Percentiles rank a stretch among this genome's conserved stretches.
phyloP scores from a whole-genome alignment of 2,797 vertebrate genomes.

The Pipistrellus nathusii region DNA sequence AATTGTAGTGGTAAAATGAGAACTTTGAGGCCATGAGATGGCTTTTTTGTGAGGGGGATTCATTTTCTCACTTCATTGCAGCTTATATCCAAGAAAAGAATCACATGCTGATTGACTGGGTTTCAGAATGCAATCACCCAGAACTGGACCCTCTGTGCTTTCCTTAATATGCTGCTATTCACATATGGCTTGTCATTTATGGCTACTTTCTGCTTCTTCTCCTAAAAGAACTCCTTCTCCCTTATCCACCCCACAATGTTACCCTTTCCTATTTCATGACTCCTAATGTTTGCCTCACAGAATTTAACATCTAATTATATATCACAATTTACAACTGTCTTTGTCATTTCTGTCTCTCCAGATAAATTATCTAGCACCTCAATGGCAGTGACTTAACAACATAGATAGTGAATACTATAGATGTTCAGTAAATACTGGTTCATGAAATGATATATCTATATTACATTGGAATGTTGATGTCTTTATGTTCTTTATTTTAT shows the following conservation, averaged over 20 bases:
- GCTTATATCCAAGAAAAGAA: neutral
- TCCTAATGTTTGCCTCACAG: neutral
- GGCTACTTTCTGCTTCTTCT: neutral
- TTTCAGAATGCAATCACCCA: neutral
- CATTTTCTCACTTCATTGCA: neutral
- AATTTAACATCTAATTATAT: neutral
- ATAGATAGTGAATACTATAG: neutral
- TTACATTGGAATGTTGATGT: neutral
- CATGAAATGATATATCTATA: neutral
- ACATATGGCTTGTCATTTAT: neutral
- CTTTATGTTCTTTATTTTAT: conserved; percentile 1
- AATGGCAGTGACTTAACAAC: neutral
- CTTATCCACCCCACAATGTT: neutral
- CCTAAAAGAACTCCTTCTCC: neutral
- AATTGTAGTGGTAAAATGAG: neutral
- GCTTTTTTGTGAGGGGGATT: neutral
- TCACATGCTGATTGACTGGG: neutral
- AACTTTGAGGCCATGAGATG: neutral
- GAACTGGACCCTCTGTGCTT: neutral
- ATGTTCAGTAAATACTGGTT: neutral
- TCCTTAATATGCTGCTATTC: neutral
- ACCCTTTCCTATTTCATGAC: neutral
- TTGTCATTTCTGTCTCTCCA: neutral
- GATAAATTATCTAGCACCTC: neutral
- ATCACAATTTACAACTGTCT: neutral